Percentiles rank a stretch among this genome's conserved stretches.
phyloP scores from a whole-genome alignment of 2,113 vertebrate genomes.

The Irena cyanogastra region DNA sequence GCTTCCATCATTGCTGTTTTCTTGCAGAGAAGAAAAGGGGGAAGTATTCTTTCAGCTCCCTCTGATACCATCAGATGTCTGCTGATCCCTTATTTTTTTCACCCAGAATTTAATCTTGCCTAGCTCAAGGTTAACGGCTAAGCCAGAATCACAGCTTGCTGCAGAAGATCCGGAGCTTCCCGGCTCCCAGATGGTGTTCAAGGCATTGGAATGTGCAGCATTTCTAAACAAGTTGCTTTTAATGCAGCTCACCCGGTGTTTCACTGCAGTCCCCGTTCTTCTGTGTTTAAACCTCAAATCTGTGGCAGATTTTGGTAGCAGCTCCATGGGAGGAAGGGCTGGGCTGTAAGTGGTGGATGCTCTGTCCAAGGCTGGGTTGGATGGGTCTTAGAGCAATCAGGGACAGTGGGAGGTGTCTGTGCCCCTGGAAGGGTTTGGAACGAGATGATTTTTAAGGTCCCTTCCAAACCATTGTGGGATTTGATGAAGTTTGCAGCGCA shows the following conservation, averaged over 20 bases:
- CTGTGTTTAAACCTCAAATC: neutral
- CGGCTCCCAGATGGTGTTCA: constrained; percentile 27
- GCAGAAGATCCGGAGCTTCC: neutral
- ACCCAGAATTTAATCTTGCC: constrained; percentile 2
- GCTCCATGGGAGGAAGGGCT: neutral
- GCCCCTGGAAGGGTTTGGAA: neutral
- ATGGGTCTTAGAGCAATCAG: neutral
- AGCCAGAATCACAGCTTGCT: neutral
- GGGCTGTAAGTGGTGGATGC: neutral
- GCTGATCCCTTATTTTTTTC: neutral
- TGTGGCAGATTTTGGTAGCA: neutral
- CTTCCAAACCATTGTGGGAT: neutral
- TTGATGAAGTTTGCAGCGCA: neutral
- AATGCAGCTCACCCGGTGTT: neutral
- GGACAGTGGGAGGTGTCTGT: neutral
- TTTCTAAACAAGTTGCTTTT: constrained; percentile 25
- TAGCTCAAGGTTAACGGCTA: constrained; percentile 24
- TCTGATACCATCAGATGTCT: neutral
- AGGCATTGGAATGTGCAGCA: constrained; percentile 9
- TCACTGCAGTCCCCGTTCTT: neutral
- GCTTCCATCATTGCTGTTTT: neutral
- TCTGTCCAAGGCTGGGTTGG: neutral
- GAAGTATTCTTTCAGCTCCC: constrained; percentile 20
- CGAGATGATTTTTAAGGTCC: neutral
- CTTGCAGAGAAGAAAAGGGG: neutral